These are phyloP conservation scores for Agrochola macilenta DNA, from an alignment of 2,888 invertebrate species.

Conservation along the genomic window DNA sequence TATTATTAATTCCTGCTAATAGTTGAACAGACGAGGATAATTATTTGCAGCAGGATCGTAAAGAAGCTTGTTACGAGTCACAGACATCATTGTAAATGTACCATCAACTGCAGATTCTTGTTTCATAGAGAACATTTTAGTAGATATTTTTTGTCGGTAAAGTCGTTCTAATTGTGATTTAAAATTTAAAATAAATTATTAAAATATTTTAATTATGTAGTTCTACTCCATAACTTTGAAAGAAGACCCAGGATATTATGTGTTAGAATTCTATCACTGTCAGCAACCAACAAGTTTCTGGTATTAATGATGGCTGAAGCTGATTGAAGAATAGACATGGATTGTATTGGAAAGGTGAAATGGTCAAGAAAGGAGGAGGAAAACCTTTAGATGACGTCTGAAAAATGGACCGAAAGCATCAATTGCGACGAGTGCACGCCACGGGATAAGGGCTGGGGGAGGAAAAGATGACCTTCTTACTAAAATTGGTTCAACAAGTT, in stretches of 20 bases:
- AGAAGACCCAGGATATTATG: background rate
- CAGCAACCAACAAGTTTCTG: background rate
- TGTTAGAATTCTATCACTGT: background rate
- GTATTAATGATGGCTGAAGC: background rate
- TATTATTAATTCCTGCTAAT: conserved; percentile 21
- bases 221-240: background rate
- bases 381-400: background rate
- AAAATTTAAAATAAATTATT: background rate
- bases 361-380: too few relatives aligned
- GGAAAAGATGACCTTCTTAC: background rate
- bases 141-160: background rate
- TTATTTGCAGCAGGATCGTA: conserved; percentile 13
- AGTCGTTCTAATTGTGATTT: background rate
- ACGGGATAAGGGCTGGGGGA: background rate
- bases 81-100: background rate
- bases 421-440: background rate
- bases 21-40: conserved; percentile 22
- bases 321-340: background rate
- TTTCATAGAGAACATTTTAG: too few relatives aligned
- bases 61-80: conserved; percentile 14
- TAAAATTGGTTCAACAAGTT: background rate
- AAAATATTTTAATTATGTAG: background rate
- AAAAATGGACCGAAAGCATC: background rate
- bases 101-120: too few relatives aligned
- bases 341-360: background rate